Evolutionary conservation across 2,113 vertebrate genomes (phyloP).

Genomic region (Genyomyrus donnyi): DNA sequence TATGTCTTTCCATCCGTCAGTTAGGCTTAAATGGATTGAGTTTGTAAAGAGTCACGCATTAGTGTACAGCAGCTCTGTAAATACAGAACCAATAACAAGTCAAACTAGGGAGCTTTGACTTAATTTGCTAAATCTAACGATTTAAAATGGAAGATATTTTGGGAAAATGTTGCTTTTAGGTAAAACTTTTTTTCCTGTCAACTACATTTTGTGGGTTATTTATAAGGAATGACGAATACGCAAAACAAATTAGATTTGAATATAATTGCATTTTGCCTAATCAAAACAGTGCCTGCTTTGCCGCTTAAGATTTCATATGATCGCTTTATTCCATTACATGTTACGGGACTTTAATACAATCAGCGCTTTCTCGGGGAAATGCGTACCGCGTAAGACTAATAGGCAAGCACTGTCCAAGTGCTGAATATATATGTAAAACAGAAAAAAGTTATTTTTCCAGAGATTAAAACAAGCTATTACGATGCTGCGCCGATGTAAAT

Average conservation of each 20-base stretch:
- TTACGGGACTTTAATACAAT: not conserved
- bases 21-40: not conserved
- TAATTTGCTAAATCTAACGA: not conserved
- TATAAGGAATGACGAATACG: not conserved
- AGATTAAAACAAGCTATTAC: not conserved
- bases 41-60: not conserved
- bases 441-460: not conserved
- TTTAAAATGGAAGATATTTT: not conserved
- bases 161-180: not conserved
- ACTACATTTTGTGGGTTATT: not conserved
- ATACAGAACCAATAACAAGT: not conserved
- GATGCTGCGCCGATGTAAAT: not conserved
- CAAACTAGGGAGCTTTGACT: not conserved
- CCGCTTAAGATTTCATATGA: not conserved
- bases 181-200: not conserved
- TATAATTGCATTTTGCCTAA: not conserved
- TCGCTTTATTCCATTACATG: constrained; percentile 2
- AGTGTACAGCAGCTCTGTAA: not conserved
- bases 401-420: not conserved
- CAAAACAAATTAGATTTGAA: constrained; percentile 6
- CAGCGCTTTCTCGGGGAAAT: not conserved
- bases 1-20: not conserved
- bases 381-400: not conserved
- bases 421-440: not conserved
- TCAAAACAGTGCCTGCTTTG: not conserved